Percentiles rank a stretch among this genome's conserved stretches.
Conservation (phyloP, 2,113 vertebrate genomes). For the Pseudorasbora parva region DNA sequence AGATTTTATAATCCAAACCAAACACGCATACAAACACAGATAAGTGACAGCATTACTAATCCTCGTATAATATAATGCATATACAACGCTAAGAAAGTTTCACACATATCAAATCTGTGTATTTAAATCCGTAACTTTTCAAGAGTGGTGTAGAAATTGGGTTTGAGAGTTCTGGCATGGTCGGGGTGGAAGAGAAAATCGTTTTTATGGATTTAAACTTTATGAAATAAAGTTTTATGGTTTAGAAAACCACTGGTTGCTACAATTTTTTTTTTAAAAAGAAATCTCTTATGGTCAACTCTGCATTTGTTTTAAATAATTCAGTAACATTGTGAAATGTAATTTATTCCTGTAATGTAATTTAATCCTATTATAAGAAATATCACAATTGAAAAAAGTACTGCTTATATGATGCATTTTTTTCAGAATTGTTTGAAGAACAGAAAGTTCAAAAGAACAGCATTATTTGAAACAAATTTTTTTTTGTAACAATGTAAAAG, state of each 20-base stretch:
- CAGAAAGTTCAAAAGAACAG: too few species aligned
- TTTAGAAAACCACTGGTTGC: background rate
- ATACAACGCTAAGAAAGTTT: conserved; percentile 20
- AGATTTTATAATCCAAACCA: conserved; percentile 12
- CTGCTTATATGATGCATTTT: background rate
- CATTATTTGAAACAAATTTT: too few species aligned
- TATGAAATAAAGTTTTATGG: background rate
- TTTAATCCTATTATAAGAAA: background rate
- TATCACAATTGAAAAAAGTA: background rate
- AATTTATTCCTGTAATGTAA: background rate
- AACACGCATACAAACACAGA: background rate
- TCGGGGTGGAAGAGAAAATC: conserved; percentile 59
- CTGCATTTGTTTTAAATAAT: background rate
- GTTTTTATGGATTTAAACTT: conserved; percentile 18
- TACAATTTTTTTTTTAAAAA: background rate
- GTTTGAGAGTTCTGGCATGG: background rate
- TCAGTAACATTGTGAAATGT: background rate
- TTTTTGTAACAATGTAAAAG: too few species aligned
- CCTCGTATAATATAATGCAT: background rate
- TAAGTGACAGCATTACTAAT: conserved; percentile 41
- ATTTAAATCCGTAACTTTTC: conserved; percentile 2
- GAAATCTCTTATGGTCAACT: background rate
- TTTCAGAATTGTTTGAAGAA: too few species aligned
- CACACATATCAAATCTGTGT: conserved; percentile 12
- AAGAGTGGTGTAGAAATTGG: background rate